Percentiles rank a stretch among this genome's conserved stretches.
These are phyloP conservation scores for cattle (Bos taurus) DNA, from an alignment of 2,113 vertebrate genomes.

Conservation along the genomic window ARS-UCD2.0 NC_037350.1:41858501-41859000, in stretches of 20 bases:
- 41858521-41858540: not conserved
- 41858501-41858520: not conserved
- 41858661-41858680: fast-evolving
- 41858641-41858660: not conserved
- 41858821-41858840: not conserved
- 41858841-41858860: not conserved
- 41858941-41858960: not conserved
- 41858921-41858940: not conserved
- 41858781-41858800: not conserved
- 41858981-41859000: slow-evolving; percentile 15
- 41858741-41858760: no score
- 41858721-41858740: not conserved
- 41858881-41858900: not conserved
- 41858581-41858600: not conserved
- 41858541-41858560: not conserved
- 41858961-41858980: not conserved
- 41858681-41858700: not conserved
- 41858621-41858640: not conserved
- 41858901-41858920: not conserved
- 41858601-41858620: not conserved
- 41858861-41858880: not conserved
- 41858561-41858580: not conserved
- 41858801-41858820: not conserved
- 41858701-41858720: not conserved
- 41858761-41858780: fast-evolving